Base-by-base conservation (phyloP, 2,888 invertebrate species). In the Drosophila demipolita region DNA sequence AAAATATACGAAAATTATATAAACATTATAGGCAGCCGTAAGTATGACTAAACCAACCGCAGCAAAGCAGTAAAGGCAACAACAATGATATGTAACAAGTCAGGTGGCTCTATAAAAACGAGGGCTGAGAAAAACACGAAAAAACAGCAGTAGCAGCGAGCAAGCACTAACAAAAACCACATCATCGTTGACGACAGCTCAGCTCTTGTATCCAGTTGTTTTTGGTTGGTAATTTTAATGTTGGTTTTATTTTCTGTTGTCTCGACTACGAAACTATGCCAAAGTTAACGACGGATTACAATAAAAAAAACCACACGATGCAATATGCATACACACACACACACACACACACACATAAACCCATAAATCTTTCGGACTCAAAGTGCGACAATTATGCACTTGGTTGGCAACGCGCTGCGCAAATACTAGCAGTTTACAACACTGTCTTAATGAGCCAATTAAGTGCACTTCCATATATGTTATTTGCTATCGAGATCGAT, bases 41-140 rank as follows among this genome's bases (percentile, higher is more conserved):
- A 83, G 82, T 87, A 89, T 87, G 89, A 87, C 89, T 86, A 89
- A 86, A 84, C 67, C 80, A 84, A 89, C 86, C 85, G 78, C 86
- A 88, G 75, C 75, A 66, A 76, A 68, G 71, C 49, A 78, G 63
- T 62, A 53, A 63, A 71, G 65, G 48, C 73, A 67, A 57, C 62
- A 67, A 72, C 67, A 69, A 64, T 60, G 48, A 84, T 87, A 85
- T 85, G 82, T 85, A 85, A 89, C 87, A 87, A 84, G 87, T 80
- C 80, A 77, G 82, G 77, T 87, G 84, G 79, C 84, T 74, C 72
- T 63, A 74, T 61, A 75, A 80, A 83, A 79, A 85, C 85, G 82
- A 82, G 71, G 85, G 87, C 76, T 54, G 75, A 61, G 52, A 58
- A 75, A 59, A 75, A 59, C 67, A 75, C 59, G 57, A 69, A 74